These are phyloP conservation scores for Xerus rutilus DNA, from an alignment of 2,797 vertebrate species.

Conservation along the genomic window DNA sequence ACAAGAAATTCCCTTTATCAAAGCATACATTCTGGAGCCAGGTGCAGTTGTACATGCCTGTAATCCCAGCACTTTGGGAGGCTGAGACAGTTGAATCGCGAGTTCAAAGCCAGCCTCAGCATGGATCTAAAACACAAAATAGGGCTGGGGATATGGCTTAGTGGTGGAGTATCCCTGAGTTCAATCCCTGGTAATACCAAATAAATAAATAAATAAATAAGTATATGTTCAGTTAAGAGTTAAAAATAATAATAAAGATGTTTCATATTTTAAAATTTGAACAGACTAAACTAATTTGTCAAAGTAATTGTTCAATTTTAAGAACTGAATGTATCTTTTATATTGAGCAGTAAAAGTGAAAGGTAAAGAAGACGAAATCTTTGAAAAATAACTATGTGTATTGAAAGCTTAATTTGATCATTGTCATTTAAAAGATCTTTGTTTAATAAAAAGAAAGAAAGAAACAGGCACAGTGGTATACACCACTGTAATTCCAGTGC, in stretches of 20 bases:
- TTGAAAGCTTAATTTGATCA: constrained; percentile 73
- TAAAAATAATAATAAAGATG: constrained; percentile 60
- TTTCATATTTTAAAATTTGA: constrained; percentile 46
- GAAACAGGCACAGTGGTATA: neutral
- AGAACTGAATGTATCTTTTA: constrained; percentile 48
- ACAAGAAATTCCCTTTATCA: constrained; percentile 58
- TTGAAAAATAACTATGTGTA: constrained; percentile 83
- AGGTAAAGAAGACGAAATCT: constrained; percentile 60
- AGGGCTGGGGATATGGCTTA: no score
- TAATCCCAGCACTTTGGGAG: no score
- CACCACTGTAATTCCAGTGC: no score
- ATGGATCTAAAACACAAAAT: no score
- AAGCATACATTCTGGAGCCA: constrained; percentile 37
- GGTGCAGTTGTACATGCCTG: no score
- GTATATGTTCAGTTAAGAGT: neutral
- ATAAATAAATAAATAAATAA: no score
- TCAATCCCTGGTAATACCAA: no score
- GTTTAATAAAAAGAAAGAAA: neutral
- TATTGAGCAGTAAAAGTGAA: constrained; percentile 53
- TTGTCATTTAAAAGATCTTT: neutral
- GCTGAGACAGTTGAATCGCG: no score
- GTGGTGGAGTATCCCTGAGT: no score
- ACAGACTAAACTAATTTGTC: constrained; percentile 61
- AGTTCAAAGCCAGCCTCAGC: no score
- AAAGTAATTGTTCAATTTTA: constrained; percentile 72